A percentile compares a stretch with the other conserved stretches of the same genome.
These are phyloP conservation scores for Vidua chalybeata DNA, from an alignment of 2,113 vertebrate species.

Conservation along the genomic window DNA sequence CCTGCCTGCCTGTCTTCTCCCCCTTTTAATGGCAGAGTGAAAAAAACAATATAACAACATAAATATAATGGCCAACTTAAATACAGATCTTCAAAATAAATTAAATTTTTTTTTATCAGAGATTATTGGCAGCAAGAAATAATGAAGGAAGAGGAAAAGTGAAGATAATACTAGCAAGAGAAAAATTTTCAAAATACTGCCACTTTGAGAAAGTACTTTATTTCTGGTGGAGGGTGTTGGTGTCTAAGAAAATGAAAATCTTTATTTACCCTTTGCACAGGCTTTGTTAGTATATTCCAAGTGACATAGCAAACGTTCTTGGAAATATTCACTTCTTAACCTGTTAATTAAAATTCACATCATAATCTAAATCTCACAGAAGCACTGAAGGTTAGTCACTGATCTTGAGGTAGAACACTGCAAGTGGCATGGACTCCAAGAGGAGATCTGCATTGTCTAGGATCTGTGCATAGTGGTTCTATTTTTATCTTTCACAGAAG, in stretches of 20 bases:
- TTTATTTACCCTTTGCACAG: background rate
- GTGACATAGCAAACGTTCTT: background rate
- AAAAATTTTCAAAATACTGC: background rate
- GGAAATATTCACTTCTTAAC: background rate
- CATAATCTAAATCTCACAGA: background rate
- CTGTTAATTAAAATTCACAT: background rate
- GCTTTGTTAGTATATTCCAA: background rate
- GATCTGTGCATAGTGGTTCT: background rate
- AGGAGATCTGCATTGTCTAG: background rate
- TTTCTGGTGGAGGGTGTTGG: rapidly evolving
- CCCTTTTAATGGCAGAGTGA: background rate
- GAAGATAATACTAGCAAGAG: background rate
- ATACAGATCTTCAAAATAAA: background rate
- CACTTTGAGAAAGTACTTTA: background rate
- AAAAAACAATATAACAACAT: background rate
- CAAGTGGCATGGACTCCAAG: background rate
- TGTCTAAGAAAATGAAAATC: background rate
- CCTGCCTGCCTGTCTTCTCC: background rate
- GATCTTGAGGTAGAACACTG: background rate
- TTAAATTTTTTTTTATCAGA: background rate
- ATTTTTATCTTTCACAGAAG: background rate
- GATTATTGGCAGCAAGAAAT: background rate
- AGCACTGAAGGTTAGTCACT: background rate
- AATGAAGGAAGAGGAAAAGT: background rate
- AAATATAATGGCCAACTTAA: background rate